Evolutionary conservation across 2,888 invertebrate species (phyloP), one percentile per base, ranked within the genome.

Genomic region (Drosophila vallismaia): DNA sequence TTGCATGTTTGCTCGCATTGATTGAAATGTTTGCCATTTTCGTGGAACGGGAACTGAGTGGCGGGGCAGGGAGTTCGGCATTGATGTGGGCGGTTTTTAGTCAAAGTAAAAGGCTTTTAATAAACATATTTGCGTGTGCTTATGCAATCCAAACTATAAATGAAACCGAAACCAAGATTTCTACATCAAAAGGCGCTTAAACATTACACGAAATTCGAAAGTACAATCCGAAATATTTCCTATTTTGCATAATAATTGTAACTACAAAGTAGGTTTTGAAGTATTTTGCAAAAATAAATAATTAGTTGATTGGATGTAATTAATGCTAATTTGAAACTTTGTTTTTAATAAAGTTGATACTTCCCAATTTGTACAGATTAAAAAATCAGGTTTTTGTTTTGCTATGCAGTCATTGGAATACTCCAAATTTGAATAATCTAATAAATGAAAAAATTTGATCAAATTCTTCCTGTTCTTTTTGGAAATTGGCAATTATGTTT

Each of bases 71-170:
- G 28, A 45, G 50, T 51, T 26, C 46, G 31, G 46, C 45, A 14
- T 12, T 51, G 31, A 33, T 46, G 55, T 68, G 76, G 70, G 70
- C 71, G 67, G 72, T 72, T 53, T 52, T 28, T 71, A 42, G 54
- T 26, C 49, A 73, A 79, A 82, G 86, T 79, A 82, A 81, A 82
- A 82, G 79, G 73, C 83, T 79, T 70, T 80, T 77, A 72, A 81
- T 76, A 36, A 69, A 74, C 73, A 81, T 77, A 75, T 84, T 52
- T 44, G 57, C 76, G 70, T 68, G 66, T 55, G 58, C 73, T 85
- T 85, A 85, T 81, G 81, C 77, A 81, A 85, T 76, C 44, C 38
- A 53, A 49, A 24, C 54, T 28, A 14, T 45, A 44, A 67, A 26
- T 58, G 68, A 68, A 52, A 42, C 48, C 38, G 50, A 46, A 28